phyloP scores from a whole-genome alignment of 1,140 invertebrate species.

The Ceratitis capitata region DNA sequence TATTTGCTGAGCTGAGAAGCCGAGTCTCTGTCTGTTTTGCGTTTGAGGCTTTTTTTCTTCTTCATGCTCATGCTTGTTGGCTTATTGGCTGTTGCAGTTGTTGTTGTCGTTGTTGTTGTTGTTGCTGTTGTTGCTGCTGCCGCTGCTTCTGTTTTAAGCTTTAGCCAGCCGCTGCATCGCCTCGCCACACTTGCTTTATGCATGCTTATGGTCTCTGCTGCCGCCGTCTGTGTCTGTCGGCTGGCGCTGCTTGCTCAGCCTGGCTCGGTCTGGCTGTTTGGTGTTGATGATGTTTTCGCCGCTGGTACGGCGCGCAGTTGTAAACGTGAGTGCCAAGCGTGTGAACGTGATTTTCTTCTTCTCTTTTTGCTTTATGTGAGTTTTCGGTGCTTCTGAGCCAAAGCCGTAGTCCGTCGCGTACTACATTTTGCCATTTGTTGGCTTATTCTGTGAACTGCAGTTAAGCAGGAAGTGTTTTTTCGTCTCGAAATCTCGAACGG shows the following conservation, averaged over 20 bases:
- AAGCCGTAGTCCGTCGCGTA: no score
- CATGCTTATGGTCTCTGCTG: conserved; percentile 44
- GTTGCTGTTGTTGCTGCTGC: background rate
- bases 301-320: conserved; percentile 52
- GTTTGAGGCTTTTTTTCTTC: background rate
- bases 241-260: background rate
- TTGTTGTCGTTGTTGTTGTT: background rate
- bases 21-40: background rate
- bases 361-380: background rate
- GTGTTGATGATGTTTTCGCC: conserved; percentile 39
- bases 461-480: conserved; percentile 30
- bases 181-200: conserved; percentile 43
- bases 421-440: conserved; percentile 30
- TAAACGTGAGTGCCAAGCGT: conserved; percentile 63
- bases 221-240: conserved; percentile 40
- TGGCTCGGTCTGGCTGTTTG: no score
- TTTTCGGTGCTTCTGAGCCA: background rate
- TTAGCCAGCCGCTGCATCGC: background rate
- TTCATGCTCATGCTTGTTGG: no score
- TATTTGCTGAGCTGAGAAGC: background rate
- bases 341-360: conserved; percentile 59
- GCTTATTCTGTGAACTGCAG: conserved; percentile 12
- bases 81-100: background rate
- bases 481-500: no score
- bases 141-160: background rate